Percentiles rank a stretch among this genome's conserved stretches.
These are phyloP conservation scores for Nymphicus hollandicus DNA, from an alignment of 2,113 vertebrate species.

Conservation along the genomic window DNA sequence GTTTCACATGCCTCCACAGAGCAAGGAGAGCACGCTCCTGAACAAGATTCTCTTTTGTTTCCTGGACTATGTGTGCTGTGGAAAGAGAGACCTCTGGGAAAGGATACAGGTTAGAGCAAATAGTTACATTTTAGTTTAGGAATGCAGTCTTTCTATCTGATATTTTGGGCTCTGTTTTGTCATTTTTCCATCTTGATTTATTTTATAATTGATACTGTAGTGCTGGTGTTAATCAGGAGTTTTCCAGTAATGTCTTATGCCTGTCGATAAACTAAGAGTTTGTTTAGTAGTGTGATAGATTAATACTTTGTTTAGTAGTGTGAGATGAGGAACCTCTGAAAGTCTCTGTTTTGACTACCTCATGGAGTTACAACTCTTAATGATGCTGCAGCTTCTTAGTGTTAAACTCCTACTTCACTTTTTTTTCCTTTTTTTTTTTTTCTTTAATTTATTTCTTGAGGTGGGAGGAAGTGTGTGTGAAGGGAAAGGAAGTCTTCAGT, in stretches of 20 bases:
- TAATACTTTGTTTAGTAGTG: neutral
- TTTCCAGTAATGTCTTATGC: neutral
- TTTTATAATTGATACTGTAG: neutral
- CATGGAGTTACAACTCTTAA: neutral
- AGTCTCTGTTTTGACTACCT: neutral
- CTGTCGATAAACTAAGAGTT: neutral
- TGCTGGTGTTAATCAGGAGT: neutral
- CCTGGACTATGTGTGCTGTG: constrained; percentile 10
- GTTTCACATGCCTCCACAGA: neutral
- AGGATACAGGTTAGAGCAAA: constrained; percentile 27
- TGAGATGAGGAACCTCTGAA: neutral
- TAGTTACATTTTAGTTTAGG: neutral
- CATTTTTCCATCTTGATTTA: neutral
- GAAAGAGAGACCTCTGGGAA: neutral
- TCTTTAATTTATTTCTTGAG: neutral
- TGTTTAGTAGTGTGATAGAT: neutral
- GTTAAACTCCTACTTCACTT: neutral
- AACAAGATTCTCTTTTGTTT: neutral
- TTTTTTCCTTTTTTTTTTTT: rapidly evolving
- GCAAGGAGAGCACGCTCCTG: neutral
- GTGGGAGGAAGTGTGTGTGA: neutral
- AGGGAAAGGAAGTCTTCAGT: neutral
- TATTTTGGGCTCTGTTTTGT: neutral
- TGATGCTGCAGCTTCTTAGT: neutral
- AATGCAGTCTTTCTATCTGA: neutral